Percentiles rank a stretch among this genome's conserved stretches.
Evolutionary conservation across 1,140 invertebrate species (phyloP).

Genomic region (Scaptomyza graminum): DNA sequence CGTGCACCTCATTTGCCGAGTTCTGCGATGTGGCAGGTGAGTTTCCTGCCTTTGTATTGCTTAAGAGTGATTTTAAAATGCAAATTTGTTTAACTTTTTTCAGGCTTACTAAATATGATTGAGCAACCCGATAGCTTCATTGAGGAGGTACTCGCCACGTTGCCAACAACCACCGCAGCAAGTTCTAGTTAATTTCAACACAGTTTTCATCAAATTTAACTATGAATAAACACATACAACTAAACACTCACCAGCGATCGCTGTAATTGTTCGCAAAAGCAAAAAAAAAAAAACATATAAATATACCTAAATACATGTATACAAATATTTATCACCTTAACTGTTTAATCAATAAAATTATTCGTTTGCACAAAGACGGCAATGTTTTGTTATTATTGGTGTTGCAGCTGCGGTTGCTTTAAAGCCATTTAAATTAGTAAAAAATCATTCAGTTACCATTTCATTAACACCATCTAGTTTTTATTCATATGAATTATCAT

Average conservation of each 20-base stretch:
- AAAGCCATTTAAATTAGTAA: background rate
- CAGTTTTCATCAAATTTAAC: constrained; percentile 31
- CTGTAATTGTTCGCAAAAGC: constrained; percentile 24
- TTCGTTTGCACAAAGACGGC: constrained; percentile 72
- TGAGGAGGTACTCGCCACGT: constrained; percentile 66
- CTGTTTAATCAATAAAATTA: constrained; percentile 82
- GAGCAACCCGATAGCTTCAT: constrained; percentile 80
- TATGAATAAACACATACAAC: constrained; percentile 14
- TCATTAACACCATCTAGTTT: constrained; percentile 15
- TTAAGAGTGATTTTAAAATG: background rate
- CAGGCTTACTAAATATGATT: constrained; percentile 76
- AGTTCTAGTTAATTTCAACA: constrained; percentile 68
- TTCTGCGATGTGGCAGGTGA: constrained; percentile 94
- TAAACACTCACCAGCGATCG: constrained; percentile 32
- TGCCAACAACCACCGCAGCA: constrained; percentile 60
- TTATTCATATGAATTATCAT: constrained; percentile 16
- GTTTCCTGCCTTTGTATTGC: constrained; percentile 3
- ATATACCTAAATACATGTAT: constrained; percentile 39
- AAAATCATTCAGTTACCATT: background rate
- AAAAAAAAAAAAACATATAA: constrained; percentile 24
- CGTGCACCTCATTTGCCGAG: constrained; percentile 94
- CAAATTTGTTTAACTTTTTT: background rate
- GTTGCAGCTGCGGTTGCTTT: too few relatives aligned
- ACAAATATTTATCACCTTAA: constrained; percentile 70
- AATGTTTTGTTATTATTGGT: too few relatives aligned